Evolutionary conservation across 2,113 vertebrate species (phyloP).

Genomic region (Leucosticte australis): DNA sequence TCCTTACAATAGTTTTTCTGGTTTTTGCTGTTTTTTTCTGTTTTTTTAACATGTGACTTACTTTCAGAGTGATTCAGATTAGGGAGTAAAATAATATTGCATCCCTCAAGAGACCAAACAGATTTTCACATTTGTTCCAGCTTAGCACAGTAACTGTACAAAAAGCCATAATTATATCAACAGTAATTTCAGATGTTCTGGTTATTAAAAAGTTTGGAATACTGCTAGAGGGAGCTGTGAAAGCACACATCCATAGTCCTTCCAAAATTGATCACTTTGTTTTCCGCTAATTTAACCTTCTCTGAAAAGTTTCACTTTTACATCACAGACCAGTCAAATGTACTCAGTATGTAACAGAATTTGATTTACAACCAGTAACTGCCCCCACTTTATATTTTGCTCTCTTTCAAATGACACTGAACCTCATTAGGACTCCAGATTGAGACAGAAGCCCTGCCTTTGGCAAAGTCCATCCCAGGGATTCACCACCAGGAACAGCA

Average conservation of each 20-base stretch:
- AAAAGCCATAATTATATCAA: not conserved
- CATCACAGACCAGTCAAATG: not conserved
- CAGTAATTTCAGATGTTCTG: not conserved
- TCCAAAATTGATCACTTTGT: not conserved
- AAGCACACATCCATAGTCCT: not conserved
- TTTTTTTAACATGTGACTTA: not conserved
- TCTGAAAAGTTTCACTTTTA: not conserved
- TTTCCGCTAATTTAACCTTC: not conserved
- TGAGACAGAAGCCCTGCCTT: not conserved
- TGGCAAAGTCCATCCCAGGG: not conserved
- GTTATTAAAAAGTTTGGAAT: not conserved
- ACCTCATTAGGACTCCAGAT: not conserved
- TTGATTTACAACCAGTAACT: not conserved
- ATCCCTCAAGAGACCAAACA: not conserved
- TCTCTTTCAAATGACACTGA: not conserved
- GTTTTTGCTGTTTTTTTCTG: not conserved
- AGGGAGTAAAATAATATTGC: not conserved
- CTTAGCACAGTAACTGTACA: not conserved
- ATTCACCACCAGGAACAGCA: not conserved
- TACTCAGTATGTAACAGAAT: not conserved
- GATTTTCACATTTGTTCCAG: slow-evolving; percentile 2
- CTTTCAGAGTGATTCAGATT: not conserved
- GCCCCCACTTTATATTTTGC: not conserved
- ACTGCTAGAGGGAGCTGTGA: slow-evolving; percentile 22
- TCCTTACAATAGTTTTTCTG: not conserved